These are phyloP conservation scores for Clarias macrocephalus DNA, from an alignment of 2,113 vertebrate species.

Conservation along the genomic window DNA sequence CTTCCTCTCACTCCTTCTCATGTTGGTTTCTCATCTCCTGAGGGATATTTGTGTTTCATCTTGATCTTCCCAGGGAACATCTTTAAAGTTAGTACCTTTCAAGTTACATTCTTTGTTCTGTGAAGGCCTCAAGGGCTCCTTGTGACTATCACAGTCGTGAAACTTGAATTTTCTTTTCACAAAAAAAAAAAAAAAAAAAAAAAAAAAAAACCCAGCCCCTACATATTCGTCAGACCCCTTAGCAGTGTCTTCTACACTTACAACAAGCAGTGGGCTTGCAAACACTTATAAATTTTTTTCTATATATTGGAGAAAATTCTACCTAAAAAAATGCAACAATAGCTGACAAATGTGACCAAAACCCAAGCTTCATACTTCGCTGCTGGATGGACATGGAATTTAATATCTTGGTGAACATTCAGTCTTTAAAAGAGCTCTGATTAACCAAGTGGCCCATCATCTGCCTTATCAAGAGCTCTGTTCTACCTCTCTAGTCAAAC, in stretches of 20 bases:
- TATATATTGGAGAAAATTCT: neutral
- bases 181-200: too few relatives aligned
- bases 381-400: neutral
- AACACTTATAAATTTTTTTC: neutral
- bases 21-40: constrained; percentile 2
- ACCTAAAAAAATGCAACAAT: neutral
- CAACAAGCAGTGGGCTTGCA: neutral
- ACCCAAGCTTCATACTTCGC: neutral
- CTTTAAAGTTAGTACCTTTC: constrained; percentile 6
- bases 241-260: neutral
- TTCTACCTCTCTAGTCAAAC: constrained; percentile 40
- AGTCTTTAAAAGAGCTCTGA: constrained; percentile 38
- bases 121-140: neutral
- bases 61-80: neutral
- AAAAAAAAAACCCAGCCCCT: too few relatives aligned
- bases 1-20: neutral
- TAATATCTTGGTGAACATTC: constrained; percentile 28
- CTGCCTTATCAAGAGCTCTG: constrained; percentile 38
- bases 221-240: neutral
- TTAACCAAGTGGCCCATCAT: constrained; percentile 52
- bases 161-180: neutral
- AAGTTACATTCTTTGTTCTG: neutral
- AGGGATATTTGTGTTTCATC: neutral
- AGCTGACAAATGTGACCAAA: neutral
- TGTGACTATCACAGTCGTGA: neutral